Base-by-base conservation (phyloP, 2,113 vertebrate genomes). In the Heterotilapia buettikoferi region DNA sequence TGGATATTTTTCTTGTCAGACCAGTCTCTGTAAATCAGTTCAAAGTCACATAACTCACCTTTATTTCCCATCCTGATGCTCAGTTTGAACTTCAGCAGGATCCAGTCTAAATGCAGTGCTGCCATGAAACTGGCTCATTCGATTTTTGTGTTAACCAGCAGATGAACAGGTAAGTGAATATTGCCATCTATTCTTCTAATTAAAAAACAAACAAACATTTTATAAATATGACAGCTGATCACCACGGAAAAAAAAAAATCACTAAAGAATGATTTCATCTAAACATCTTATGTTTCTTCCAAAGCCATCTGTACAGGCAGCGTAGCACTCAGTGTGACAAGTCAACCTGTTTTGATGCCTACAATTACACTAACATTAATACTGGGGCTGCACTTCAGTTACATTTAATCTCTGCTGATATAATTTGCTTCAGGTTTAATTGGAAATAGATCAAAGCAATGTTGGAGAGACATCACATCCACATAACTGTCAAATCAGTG, bases 361-460 rank as follows among this genome's bases (percentile, higher is more conserved):
- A 12, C 31, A 45, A 66, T 24, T 80, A 19, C 56, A 16, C 38
- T 31, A 47, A 78, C 40, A 61, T 79, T 24, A 24, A 29, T 12
- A 76, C 7, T 9, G 50, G 31, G 11, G 61, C 47, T 24, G 53
- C 24, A 18, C 11, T 86, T 57, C 13, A 50, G 31, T 10, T 79
- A 26, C 53, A 82, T 68, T 61, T 82, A 53, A 47, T 33, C 63
- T 80, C 29, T 61, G 38, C 71, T 52, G 81, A 89, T 61, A 9
- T 16, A 63, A n/a, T 24, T 26, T 66, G 26, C 71, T 45, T 66
- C 13, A 26, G 63, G 66, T 84, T 82, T 14, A 86, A 40, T 43
- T 88, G 84, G 78, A 83, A 50, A 19, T 29, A n/a, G 24, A 87
- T 53, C 6, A 38, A 18, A 43, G 36, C 47, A 52, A 26, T 19